phyloP scores from a whole-genome alignment of 1,140 invertebrate genomes.

The Procambarus clarkii region DNA sequence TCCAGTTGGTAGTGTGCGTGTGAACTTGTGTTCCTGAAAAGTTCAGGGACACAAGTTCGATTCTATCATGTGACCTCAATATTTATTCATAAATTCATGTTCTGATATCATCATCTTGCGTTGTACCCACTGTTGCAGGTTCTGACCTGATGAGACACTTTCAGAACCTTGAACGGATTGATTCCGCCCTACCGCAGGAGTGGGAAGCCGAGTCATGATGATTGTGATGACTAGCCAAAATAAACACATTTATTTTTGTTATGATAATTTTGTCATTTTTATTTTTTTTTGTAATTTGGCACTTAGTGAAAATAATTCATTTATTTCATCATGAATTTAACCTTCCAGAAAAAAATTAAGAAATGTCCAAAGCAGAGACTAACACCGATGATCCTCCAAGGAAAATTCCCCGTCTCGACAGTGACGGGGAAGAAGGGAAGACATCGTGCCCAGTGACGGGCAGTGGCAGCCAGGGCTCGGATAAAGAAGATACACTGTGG shows the following conservation, averaged over 20 bases:
- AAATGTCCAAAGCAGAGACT: neutral
- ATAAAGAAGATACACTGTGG: neutral
- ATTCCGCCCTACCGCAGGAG: no score
- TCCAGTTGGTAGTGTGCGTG: no score
- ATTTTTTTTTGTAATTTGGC: neutral
- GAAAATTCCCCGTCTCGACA: neutral
- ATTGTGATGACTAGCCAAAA: no score
- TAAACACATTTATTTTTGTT: neutral
- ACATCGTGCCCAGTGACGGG: neutral
- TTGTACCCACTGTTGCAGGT: no score
- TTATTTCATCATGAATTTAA: neutral
- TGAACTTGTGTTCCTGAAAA: no score
- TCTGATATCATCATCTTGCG: no score
- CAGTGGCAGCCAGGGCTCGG: neutral
- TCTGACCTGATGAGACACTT: no score
- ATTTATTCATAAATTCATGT: no score
- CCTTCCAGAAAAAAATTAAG: neutral
- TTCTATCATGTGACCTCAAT: no score
- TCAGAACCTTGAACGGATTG: no score
- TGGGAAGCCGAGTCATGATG: no score
- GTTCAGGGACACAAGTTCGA: no score
- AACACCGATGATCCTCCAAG: conserved; percentile 1
- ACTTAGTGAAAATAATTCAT: neutral
- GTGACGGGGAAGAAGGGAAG: neutral
- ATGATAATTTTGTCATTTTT: neutral